A percentile compares a stretch with the other conserved stretches of the same genome.
Evolutionary conservation across 2,888 invertebrate genomes (phyloP).

Genomic region (Ennomos erosarius): DNA sequence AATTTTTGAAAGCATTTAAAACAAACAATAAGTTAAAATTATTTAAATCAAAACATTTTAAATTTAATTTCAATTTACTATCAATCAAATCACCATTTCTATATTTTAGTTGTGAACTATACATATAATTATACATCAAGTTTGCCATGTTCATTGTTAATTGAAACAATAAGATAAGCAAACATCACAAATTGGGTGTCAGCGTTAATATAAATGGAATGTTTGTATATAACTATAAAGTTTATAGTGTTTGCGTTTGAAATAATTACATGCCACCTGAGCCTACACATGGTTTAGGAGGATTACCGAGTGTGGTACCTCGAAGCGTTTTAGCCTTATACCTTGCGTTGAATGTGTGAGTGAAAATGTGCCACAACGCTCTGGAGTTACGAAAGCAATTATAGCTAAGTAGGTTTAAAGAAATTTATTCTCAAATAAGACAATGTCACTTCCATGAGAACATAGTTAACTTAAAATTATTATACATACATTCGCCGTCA

Average conservation of each 20-base stretch:
- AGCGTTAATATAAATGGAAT: constrained; percentile 20
- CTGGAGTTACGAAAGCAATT: no score
- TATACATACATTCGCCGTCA: no score
- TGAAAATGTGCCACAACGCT: no score
- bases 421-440: no score
- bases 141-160: constrained; percentile 21
- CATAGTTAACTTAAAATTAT: no score
- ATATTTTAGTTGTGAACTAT: not conserved
- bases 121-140: constrained; percentile 13
- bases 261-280: constrained; percentile 16
- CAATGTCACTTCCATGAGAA: no score
- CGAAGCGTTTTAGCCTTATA: not conserved
- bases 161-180: constrained; percentile 30
- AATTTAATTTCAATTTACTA: not conserved
- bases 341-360: not conserved
- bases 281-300: constrained; percentile 7
- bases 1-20: no score
- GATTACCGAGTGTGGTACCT: not conserved
- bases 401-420: no score
- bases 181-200: constrained; percentile 27
- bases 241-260: constrained; percentile 16
- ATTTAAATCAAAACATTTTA: no score
- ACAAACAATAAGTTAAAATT: no score
- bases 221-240: constrained; percentile 15
- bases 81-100: no score